Base-by-base conservation (phyloP, 2,888 invertebrate species). In the Spilarctia lutea region DNA sequence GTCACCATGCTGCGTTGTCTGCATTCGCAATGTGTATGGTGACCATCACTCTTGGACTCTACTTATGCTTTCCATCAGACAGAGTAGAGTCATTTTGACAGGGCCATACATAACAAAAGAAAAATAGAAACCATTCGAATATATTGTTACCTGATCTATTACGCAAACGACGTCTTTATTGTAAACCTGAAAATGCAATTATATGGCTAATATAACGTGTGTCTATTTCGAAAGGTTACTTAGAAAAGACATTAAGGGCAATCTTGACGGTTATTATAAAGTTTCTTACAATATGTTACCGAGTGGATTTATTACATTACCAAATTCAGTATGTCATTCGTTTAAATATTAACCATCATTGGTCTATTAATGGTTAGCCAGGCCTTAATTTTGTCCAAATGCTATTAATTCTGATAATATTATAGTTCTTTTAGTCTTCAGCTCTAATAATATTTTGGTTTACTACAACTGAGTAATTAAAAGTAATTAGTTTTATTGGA, bases 131-230 rank as follows among this genome's bases (percentile, higher is more conserved):
- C 3, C 27, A 67, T 70, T 30, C 39, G 30, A 56, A 66, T 56
- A 35, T 75, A 65, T 39, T 74, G 65, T 83, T 92, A 94, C 94
- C 94, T 89, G 72, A 78, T 94, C 92, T 71, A 92, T 87, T 72
- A 93, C 74, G 83, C 95, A 95, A 75, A 90, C 79, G 65, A 94
- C 91, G 82, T 93, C 92, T 78, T 91, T 93, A 79, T 91, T 94
- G 83, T 92, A 94, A 71, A 79, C 79, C 94, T 94, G 93, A 76
- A 92, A 93, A 81, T n/a, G 30, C 18, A 84, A 77, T 71, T 71
- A 71, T 65, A 65, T 39, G 30, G 27, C 63, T 30, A 65, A 33
- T 71, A 13, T n/a, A 71, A 24, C 63, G 30, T 63, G 63, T 63
- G 63, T 75, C 65, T 74, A 68, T 68, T 60, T 74, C 71, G 75